Percentiles rank a stretch among this genome's conserved stretches.
Conservation (phyloP, 2,888 invertebrate species). For the Galerucella calmariensis region DNA sequence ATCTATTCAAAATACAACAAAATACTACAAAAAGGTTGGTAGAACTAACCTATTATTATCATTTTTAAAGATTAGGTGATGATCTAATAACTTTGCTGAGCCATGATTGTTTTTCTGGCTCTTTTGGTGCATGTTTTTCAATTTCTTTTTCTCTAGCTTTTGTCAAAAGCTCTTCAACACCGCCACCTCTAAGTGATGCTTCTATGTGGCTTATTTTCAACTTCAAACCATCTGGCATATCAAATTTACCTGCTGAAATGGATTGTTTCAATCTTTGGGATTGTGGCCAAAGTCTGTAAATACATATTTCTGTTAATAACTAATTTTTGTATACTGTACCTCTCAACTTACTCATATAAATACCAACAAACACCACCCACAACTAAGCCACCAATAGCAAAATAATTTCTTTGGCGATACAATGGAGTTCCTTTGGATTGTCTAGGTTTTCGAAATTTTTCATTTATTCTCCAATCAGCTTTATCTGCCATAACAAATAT, state of each 20-base stretch:
- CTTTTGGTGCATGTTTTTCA: slow-evolving; percentile 50
- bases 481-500: slow-evolving; percentile 41
- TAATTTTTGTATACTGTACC: not conserved
- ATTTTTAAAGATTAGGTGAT: slow-evolving; percentile 49
- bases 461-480: slow-evolving; percentile 60
- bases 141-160: slow-evolving; percentile 49
- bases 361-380: slow-evolving; percentile 64
- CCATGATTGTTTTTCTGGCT: slow-evolving; percentile 50
- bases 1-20: slow-evolving; percentile 18
- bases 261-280: slow-evolving; percentile 49
- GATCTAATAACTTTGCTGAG: slow-evolving; percentile 47
- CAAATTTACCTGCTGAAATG: slow-evolving; percentile 51
- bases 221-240: slow-evolving; percentile 49
- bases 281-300: slow-evolving; percentile 54
- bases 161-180: slow-evolving; percentile 45
- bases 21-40: slow-evolving; percentile 39
- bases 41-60: slow-evolving; percentile 47
- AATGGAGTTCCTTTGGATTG: slow-evolving; percentile 75
- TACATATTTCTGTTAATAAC: slow-evolving; percentile 5
- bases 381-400: slow-evolving; percentile 66
- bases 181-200: slow-evolving; percentile 35
- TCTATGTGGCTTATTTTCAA: slow-evolving; percentile 40
- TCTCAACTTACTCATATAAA: slow-evolving; percentile 67
- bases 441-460: slow-evolving; percentile 71
- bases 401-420: slow-evolving; percentile 68